phyloP scores from a whole-genome alignment of 2,888 invertebrate genomes.

The Campoletis raptor region DNA sequence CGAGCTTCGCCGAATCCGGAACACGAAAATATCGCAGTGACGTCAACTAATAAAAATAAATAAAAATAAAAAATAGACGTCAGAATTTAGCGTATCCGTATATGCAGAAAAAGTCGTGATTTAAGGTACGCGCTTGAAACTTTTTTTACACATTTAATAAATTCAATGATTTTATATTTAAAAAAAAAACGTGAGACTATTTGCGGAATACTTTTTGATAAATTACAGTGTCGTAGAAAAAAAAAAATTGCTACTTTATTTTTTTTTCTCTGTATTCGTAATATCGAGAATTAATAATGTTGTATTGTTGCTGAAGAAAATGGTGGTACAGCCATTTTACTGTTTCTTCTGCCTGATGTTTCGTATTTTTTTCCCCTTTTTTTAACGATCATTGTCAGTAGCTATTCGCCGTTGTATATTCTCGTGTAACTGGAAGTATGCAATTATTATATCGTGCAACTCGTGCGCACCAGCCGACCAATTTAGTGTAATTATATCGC shows the following conservation, averaged over 20 bases:
- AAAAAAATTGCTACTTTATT: neutral
- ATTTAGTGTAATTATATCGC: slow-evolving; percentile 80
- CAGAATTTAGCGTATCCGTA: neutral
- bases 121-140: neutral
- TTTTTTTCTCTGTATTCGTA: slow-evolving; percentile 18
- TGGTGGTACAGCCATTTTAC: slow-evolving; percentile 48
- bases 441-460: slow-evolving; percentile 73
- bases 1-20: slow-evolving; percentile 28
- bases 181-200: neutral
- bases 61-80: slow-evolving; percentile 3
- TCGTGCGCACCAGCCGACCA: slow-evolving; percentile 71
- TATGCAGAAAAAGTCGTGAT: neutral
- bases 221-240: neutral
- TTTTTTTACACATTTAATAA: neutral
- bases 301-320: slow-evolving; percentile 49
- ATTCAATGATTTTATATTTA: neutral
- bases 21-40: slow-evolving; percentile 21
- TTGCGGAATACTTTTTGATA: slow-evolving; percentile 2
- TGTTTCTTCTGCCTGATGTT: slow-evolving; percentile 9
- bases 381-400: slow-evolving; percentile 60
- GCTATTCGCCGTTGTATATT: slow-evolving; percentile 60
- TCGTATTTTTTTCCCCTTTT: slow-evolving; percentile 28
- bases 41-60: slow-evolving; percentile 11
- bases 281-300: slow-evolving; percentile 38
- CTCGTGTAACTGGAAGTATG: slow-evolving; percentile 67